phyloP scores from a whole-genome alignment of 64 coral and sea anemone genomes.

The Trachythela sp. region DNA sequence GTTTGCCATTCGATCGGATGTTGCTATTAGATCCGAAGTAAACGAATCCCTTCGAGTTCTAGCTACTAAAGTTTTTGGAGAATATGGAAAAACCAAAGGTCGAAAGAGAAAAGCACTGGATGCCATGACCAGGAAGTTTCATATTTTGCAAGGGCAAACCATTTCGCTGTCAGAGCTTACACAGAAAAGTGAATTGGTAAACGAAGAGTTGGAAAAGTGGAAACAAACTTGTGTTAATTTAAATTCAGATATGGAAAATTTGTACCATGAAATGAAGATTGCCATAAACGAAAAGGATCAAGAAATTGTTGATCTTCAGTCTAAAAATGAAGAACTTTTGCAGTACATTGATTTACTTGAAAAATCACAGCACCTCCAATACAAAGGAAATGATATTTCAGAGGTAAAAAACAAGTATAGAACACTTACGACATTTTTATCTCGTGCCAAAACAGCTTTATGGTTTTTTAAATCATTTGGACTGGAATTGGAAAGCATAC shows the following conservation, averaged over 20 bases:
- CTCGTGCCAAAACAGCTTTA: background rate
- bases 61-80: slow-evolving; percentile 10
- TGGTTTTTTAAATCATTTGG: slow-evolving; percentile 18
- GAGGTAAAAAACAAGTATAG: slow-evolving; percentile 24
- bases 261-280: background rate
- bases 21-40: background rate
- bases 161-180: slow-evolving; percentile 5
- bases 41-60: slow-evolving; percentile 7
- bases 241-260: slow-evolving; percentile 24
- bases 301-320: slow-evolving; percentile 9
- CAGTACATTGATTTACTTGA: slow-evolving; percentile 18
- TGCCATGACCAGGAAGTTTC: slow-evolving; percentile 6
- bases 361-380: background rate
- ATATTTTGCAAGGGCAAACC: slow-evolving; percentile 20
- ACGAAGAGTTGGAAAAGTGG: slow-evolving; percentile 24
- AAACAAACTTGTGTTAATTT: slow-evolving; percentile 18
- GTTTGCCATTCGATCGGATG: background rate
- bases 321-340: slow-evolving; percentile 23
- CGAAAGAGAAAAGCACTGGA: slow-evolving; percentile 18
- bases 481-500: slow-evolving; percentile 9
- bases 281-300: slow-evolving; percentile 3
- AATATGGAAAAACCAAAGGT: slow-evolving; percentile 25
- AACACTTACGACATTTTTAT: slow-evolving; percentile 18
- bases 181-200: background rate
- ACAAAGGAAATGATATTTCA: background rate